A percentile compares a stretch with the other conserved stretches of the same genome.
phyloP scores from a whole-genome alignment of 2,888 invertebrate species.

The Callyntrura sp. region DNA sequence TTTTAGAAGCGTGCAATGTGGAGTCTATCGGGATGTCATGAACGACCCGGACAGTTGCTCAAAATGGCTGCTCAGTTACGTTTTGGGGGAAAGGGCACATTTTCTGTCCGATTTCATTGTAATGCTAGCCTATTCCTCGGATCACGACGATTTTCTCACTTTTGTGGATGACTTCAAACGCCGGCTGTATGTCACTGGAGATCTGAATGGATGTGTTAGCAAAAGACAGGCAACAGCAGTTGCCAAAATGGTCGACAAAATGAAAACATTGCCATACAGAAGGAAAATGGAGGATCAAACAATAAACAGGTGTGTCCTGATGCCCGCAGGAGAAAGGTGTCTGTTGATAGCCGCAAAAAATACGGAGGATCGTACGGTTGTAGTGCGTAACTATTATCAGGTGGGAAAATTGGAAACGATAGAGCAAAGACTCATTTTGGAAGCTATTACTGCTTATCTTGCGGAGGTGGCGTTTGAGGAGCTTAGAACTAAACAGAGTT shows the following conservation, averaged over 20 bases:
- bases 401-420: neutral
- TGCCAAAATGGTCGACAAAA: neutral
- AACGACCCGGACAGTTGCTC: constrained; percentile 36
- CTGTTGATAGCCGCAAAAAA: constrained; percentile 10
- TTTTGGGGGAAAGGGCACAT: neutral
- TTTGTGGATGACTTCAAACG: constrained; percentile 46
- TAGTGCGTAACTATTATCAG: constrained; percentile 65
- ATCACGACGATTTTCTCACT: constrained; percentile 12
- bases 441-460: neutral
- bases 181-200: neutral
- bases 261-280: constrained; percentile 19
- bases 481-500: constrained; percentile 44
- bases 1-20: constrained; percentile 14
- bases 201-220: constrained; percentile 58
- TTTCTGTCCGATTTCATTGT: constrained; percentile 46
- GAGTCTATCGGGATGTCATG: neutral
- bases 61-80: neutral
- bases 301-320: neutral
- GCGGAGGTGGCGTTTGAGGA: constrained; percentile 45
- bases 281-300: neutral
- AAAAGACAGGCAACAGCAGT: neutral
- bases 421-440: neutral
- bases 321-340: constrained; percentile 69
- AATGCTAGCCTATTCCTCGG: neutral
- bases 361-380: constrained; percentile 12